These are phyloP conservation scores for Morpho helenor DNA, from an alignment of 2,888 invertebrate species.

Conservation along the genomic window DNA sequence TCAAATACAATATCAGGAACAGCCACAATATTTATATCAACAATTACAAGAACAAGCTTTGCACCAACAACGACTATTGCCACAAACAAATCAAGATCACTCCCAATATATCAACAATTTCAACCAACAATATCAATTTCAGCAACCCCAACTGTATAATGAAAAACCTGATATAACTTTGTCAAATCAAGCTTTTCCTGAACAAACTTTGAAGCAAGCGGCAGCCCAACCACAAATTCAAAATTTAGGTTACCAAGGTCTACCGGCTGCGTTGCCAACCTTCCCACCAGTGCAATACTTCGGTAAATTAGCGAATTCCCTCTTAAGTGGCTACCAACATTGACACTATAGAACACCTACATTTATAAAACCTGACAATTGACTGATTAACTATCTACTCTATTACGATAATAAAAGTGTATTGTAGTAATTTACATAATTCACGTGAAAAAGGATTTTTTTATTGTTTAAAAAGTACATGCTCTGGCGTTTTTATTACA, in stretches of 20 bases:
- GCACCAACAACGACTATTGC: slow-evolving; percentile 7
- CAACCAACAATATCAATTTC: slow-evolving; percentile 21
- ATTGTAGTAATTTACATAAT: not conserved
- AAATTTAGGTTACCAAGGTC: slow-evolving; percentile 28
- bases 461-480: no score
- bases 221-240: slow-evolving; percentile 21
- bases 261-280: slow-evolving; percentile 35
- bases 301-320: slow-evolving; percentile 53
- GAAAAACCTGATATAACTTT: slow-evolving; percentile 12
- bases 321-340: slow-evolving; percentile 38
- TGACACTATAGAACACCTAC: not conserved
- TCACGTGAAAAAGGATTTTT: not conserved
- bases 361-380: not conserved
- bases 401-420: not conserved
- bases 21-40: slow-evolving; percentile 17
- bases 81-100: slow-evolving; percentile 14
- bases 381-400: not conserved
- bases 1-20: slow-evolving; percentile 23
- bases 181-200: slow-evolving; percentile 6
- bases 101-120: slow-evolving; percentile 24
- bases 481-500: no score
- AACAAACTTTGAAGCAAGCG: slow-evolving; percentile 16
- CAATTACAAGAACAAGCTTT: slow-evolving; percentile 17
- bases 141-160: slow-evolving; percentile 22
- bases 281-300: slow-evolving; percentile 57